These are phyloP conservation scores for Dunckerocampus dactyliophorus DNA, from an alignment of 2,113 vertebrate species.

Conservation along the genomic window DNA sequence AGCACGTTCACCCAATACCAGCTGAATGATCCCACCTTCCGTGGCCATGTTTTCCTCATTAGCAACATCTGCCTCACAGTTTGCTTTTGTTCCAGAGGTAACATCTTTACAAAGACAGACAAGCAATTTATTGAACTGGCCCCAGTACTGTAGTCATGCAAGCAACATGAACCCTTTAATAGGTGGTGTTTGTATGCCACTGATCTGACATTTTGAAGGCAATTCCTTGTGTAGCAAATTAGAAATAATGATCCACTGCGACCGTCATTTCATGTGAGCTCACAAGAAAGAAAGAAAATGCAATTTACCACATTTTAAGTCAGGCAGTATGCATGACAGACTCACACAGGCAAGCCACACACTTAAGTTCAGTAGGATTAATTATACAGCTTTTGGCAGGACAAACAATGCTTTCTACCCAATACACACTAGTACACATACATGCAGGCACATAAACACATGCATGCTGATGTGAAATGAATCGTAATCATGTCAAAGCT, in stretches of 20 bases:
- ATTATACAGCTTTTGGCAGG: slow-evolving; percentile 36
- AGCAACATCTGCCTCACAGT: slow-evolving; percentile 55
- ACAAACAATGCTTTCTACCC: slow-evolving; percentile 9
- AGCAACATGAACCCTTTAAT: slow-evolving; percentile 32
- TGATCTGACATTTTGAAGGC: slow-evolving; percentile 26
- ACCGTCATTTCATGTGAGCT: slow-evolving; percentile 1
- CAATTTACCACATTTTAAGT: slow-evolving; percentile 16
- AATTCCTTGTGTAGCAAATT: neutral
- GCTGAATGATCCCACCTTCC: slow-evolving; percentile 40
- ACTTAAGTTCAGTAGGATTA: slow-evolving; percentile 37
- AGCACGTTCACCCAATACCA: slow-evolving; percentile 34
- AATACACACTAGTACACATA: neutral
- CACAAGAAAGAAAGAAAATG: slow-evolving; percentile 5
- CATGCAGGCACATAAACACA: slow-evolving; percentile 18
- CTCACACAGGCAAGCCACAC: slow-evolving; percentile 20
- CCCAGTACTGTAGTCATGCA: slow-evolving; percentile 31
- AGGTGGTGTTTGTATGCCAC: slow-evolving; percentile 11
- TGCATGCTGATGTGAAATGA: slow-evolving; percentile 41
- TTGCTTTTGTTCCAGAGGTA: slow-evolving; percentile 48
- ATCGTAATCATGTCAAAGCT: slow-evolving; percentile 44
- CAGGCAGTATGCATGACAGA: slow-evolving; percentile 19
- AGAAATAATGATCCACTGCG: slow-evolving; percentile 27
- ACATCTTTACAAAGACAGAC: slow-evolving; percentile 51
- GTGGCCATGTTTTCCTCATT: slow-evolving; percentile 44
- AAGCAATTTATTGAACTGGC: slow-evolving; percentile 38